A percentile compares a stretch with the other conserved stretches of the same genome.
Evolutionary conservation across 2,888 invertebrate genomes (phyloP).

Genomic region (Actias luna): DNA sequence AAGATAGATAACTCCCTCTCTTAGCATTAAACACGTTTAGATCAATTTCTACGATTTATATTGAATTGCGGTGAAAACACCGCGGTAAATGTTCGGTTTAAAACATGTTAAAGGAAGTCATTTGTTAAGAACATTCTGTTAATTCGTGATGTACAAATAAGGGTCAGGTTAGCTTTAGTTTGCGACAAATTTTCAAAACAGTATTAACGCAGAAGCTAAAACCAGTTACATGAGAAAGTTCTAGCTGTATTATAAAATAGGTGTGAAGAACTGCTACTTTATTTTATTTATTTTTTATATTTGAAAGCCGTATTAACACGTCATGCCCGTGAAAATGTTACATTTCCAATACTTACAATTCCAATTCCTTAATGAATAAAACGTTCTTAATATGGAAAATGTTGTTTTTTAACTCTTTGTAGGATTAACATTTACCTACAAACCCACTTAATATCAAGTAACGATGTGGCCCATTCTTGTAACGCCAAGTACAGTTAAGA

Average conservation of each 20-base stretch:
- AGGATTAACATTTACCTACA: too few relatives aligned
- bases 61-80: slow-evolving; percentile 20
- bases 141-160: slow-evolving; percentile 18
- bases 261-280: background rate
- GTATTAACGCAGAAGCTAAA: background rate
- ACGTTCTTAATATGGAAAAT: too few relatives aligned
- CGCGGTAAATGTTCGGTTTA: slow-evolving; percentile 2
- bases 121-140: slow-evolving; percentile 15
- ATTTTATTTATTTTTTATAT: background rate
- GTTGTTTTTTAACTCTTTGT: too few relatives aligned
- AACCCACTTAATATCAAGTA: too few relatives aligned
- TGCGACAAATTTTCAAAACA: slow-evolving; percentile 20
- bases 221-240: background rate
- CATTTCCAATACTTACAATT: background rate
- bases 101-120: slow-evolving; percentile 16
- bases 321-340: background rate
- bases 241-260: background rate
- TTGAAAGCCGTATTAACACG: background rate
- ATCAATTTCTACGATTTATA: slow-evolving; percentile 42
- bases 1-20: slow-evolving; percentile 57
- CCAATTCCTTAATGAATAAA: background rate
- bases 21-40: slow-evolving; percentile 58
- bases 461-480: too few relatives aligned
- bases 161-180: slow-evolving; percentile 20
- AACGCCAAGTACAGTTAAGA: too few relatives aligned